Evolutionary conservation across 2,888 invertebrate genomes (phyloP).

Genomic region (Pyrocoelia pectoralis): DNA sequence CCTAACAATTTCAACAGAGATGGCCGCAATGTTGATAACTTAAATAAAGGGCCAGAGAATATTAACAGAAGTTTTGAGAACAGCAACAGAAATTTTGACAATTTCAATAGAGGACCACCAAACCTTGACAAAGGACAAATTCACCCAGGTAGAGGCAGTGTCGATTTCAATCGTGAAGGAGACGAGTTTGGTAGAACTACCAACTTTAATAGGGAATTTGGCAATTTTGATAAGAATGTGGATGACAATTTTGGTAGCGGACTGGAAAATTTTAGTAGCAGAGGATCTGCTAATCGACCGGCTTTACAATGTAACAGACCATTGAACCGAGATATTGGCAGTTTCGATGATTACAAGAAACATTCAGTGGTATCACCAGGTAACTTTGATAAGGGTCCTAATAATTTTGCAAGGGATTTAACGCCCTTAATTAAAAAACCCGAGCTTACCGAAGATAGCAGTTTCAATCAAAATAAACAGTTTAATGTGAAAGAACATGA

Average conservation of each 20-base stretch:
- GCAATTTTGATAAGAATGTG: conserved; percentile 21
- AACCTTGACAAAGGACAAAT: conserved; percentile 6
- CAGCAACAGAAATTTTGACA: conserved; percentile 13
- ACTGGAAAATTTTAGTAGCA: conserved; percentile 10
- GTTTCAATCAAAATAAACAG: background rate
- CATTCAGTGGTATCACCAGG: background rate
- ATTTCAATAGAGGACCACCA: background rate
- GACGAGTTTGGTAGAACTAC: conserved; percentile 10
- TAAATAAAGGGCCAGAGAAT: conserved; percentile 20
- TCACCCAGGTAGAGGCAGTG: conserved; percentile 27
- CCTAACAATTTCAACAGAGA: conserved; percentile 5
- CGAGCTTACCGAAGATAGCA: background rate
- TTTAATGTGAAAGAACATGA: conserved; percentile 7
- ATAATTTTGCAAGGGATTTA: conserved; percentile 11
- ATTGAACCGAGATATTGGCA: conserved; percentile 22
- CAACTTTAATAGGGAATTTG: conserved; percentile 20
- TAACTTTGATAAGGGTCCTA: conserved; percentile 26
- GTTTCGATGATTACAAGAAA: conserved; percentile 13
- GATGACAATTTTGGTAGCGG: conserved; percentile 24
- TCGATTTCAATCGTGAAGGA: conserved; percentile 22
- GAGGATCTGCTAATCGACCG: conserved; percentile 12
- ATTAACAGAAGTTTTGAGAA: conserved; percentile 9
- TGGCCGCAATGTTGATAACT: background rate
- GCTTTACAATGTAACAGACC: no score
- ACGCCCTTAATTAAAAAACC: background rate